Evolutionary conservation across 2,888 invertebrate genomes (phyloP), one percentile per base, ranked within the genome.

Genomic region (Ectemnius continuus): DNA sequence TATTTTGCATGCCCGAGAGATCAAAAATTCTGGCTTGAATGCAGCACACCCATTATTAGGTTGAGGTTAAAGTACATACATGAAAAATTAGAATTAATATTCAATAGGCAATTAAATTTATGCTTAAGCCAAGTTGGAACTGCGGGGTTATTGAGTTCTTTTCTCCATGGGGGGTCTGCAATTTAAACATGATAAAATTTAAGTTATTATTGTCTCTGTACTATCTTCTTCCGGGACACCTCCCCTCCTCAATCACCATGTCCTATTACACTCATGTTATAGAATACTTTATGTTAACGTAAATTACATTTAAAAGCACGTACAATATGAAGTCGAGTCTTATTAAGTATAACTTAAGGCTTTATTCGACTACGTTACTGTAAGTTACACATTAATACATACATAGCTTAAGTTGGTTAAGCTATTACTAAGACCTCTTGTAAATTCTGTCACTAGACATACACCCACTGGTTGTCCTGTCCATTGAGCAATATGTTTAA

Each of bases 361-460:
- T 85, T 76, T 78, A 75, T 83, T 78, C 83, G 80, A 78, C 80
- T 83, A 78, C 82, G 80, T 79, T 86, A 83, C 79, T 67, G 81
- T 88, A 88, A 86, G 86, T 86, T 36, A 36, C 36, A 36, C 36
- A 36, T 36, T 84, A 85, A 69, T 78, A 76, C 76, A 79, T 83
- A 84, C 78, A 85, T 87, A 86, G 85, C 86, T 84, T 86, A 88
- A 87, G 86, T 86, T 81, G 81, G 80, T 82, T 87, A 86, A 86
- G 85, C 82, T 85, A 84, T 67, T 72, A 68, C 70, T 80, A 82
- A 76, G 70, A 73, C 61, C 66, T 48, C 14, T 70, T 81, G 65
- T 73, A 77, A 70, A 61, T 82, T 67, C 60, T 58, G 64, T 81
- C 81, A 80, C 80, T 87, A 86, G 83, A 78, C 79, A 68, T 72